Evolutionary conservation across 2,888 invertebrate genomes (phyloP).

Genomic region (Callinectes sapidus): DNA sequence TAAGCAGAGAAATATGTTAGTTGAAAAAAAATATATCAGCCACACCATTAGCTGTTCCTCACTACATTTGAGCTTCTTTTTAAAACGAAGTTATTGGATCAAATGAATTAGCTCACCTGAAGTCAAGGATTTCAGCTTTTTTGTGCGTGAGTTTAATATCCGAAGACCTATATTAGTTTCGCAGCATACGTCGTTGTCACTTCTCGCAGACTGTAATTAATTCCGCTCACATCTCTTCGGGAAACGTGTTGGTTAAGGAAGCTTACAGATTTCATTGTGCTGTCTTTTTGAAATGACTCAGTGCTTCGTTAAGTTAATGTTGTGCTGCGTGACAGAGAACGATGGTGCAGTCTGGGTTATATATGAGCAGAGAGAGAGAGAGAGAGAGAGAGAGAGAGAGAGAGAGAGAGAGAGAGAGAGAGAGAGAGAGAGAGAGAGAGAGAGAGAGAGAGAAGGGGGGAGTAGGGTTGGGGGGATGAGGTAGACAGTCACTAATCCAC

Average conservation of each 20-base stretch:
- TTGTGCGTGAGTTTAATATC: neutral
- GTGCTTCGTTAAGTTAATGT: neutral
- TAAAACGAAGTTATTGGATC: neutral
- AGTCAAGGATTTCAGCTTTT: neutral
- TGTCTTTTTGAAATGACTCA: neutral
- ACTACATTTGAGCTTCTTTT: neutral
- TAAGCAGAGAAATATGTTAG: neutral
- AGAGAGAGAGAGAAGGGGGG: neutral
- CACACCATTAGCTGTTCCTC: neutral
- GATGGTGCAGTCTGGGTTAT: neutral
- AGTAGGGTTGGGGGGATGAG: neutral
- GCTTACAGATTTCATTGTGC: neutral
- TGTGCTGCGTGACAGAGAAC: neutral
- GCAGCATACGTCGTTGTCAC: neutral
- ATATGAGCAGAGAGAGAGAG: slow-evolving; percentile 10
- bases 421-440: neutral
- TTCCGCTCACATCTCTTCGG: neutral
- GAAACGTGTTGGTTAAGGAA: neutral
- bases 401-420: slow-evolving; percentile 34
- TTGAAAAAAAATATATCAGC: neutral
- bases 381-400: slow-evolving; percentile 31
- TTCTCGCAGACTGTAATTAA: neutral
- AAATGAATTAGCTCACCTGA: neutral
- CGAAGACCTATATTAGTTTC: neutral
- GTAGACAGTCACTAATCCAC: neutral